A percentile compares a stretch with the other conserved stretches of the same genome.
Evolutionary conservation across 1,140 invertebrate genomes (phyloP).

Genomic region (Coelopa frigida): DNA sequence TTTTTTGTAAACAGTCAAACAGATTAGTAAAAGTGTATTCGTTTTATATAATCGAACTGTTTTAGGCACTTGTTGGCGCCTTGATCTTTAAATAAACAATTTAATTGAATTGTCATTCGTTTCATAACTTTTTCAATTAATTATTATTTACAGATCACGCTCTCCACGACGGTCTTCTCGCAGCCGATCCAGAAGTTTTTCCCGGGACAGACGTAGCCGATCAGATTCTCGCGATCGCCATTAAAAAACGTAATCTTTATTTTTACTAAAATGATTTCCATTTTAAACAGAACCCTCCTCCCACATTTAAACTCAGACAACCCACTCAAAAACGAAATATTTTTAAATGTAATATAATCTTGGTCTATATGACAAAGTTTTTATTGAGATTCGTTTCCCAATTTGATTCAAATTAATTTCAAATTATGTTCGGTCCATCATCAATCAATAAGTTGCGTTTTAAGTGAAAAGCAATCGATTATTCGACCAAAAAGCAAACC

Average conservation of each 20-base stretch:
- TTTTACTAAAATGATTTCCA: neutral
- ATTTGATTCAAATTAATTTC: too few species aligned
- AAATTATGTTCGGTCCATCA: too few species aligned
- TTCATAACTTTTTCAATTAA: constrained; percentile 7
- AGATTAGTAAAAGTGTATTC: too few species aligned
- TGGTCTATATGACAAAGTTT: too few species aligned
- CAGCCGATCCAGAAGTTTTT: constrained; percentile 47
- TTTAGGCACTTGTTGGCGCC: too few species aligned
- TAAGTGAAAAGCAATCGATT: too few species aligned
- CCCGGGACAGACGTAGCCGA: constrained; percentile 47
- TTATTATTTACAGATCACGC: constrained; percentile 47
- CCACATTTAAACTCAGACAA: constrained; percentile 1
- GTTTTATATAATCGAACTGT: too few species aligned
- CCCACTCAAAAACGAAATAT: neutral
- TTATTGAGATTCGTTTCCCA: too few species aligned
- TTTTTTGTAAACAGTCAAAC: too few species aligned
- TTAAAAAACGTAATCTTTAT: constrained; percentile 25
- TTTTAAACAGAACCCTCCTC: neutral
- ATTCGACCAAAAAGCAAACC: too few species aligned
- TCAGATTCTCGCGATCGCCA: constrained; percentile 50
- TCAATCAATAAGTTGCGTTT: too few species aligned
- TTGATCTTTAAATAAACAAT: too few species aligned
- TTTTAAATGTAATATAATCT: constrained; percentile 4
- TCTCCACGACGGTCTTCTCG: constrained; percentile 48
- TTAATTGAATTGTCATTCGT: constrained; percentile 8